Percentiles rank a stretch among this genome's conserved stretches.
phyloP scores from a whole-genome alignment of 2,888 invertebrate species.

The Meganola albula region DNA sequence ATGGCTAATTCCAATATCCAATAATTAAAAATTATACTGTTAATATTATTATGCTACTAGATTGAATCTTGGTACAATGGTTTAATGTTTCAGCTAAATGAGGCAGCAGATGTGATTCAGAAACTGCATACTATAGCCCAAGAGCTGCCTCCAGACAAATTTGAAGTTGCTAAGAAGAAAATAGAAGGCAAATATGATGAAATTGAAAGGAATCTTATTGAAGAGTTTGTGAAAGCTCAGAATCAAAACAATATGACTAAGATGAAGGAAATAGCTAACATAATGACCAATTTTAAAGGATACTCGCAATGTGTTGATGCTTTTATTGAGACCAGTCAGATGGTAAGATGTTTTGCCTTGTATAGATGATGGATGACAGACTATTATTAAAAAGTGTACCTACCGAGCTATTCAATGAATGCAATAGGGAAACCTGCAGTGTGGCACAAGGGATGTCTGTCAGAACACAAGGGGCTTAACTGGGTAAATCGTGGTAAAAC shows the following conservation, averaged over 20 bases:
- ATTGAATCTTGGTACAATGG: too few species aligned
- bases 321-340: slow-evolving; percentile 97
- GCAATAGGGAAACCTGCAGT: too few species aligned
- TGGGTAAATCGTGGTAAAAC: too few species aligned
- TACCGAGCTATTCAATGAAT: too few species aligned
- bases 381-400: too few species aligned
- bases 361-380: too few species aligned
- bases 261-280: slow-evolving; percentile 95
- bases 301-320: slow-evolving; percentile 98
- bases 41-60: too few species aligned
- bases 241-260: slow-evolving; percentile 88
- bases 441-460: too few species aligned
- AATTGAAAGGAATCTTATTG: slow-evolving; percentile 92
- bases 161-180: slow-evolving; percentile 89
- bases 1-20: too few species aligned
- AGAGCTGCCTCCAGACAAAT: slow-evolving; percentile 93
- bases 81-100: slow-evolving; percentile 89
- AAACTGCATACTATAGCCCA: slow-evolving; percentile 97
- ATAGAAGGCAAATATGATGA: slow-evolving; percentile 94
- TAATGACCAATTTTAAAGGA: slow-evolving; percentile 96
- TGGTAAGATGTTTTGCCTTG: too few species aligned
- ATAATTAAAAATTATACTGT: too few species aligned
- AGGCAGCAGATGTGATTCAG: slow-evolving; percentile 98
- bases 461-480: too few species aligned
- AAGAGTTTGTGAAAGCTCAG: slow-evolving; percentile 95